phyloP scores from a whole-genome alignment of 2,888 invertebrate genomes.

The Fragum fragum region DNA sequence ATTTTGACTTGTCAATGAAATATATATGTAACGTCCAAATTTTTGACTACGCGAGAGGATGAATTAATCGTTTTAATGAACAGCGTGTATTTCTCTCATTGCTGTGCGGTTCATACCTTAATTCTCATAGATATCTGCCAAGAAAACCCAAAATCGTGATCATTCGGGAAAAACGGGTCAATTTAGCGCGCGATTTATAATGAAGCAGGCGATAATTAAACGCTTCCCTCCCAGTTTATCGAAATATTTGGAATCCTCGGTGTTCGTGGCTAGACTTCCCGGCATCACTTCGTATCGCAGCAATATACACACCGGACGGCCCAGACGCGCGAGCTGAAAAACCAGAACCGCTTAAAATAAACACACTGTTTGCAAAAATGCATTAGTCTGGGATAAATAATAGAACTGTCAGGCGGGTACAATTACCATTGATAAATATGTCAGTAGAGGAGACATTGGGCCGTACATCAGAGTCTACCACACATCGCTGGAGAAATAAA shows the following conservation, averaged over 20 bases:
- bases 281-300: conserved; percentile 45
- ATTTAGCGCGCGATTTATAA: conserved; percentile 8
- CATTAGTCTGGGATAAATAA: conserved; percentile 68
- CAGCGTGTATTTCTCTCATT: no score
- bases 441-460: conserved; percentile 47
- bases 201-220: conserved; percentile 28
- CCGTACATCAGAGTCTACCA: conserved; percentile 47
- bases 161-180: not conserved
- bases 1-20: no score
- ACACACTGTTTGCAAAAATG: conserved; percentile 67
- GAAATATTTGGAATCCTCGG: conserved; percentile 28
- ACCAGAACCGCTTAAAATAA: conserved; percentile 61
- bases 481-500: conserved; percentile 34
- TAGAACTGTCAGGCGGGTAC: conserved; percentile 55
- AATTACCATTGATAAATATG: conserved; percentile 68
- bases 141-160: not conserved
- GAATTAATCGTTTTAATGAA: no score
- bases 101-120: not conserved
- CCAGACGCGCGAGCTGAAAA: conserved; percentile 26
- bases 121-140: not conserved
- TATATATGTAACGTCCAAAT: no score
- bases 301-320: conserved; percentile 51
- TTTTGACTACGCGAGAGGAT: no score
- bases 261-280: conserved; percentile 28
- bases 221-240: conserved; percentile 16